Conservation (phyloP, 2,888 invertebrate genomes). For the Melipona bicolor region DNA sequence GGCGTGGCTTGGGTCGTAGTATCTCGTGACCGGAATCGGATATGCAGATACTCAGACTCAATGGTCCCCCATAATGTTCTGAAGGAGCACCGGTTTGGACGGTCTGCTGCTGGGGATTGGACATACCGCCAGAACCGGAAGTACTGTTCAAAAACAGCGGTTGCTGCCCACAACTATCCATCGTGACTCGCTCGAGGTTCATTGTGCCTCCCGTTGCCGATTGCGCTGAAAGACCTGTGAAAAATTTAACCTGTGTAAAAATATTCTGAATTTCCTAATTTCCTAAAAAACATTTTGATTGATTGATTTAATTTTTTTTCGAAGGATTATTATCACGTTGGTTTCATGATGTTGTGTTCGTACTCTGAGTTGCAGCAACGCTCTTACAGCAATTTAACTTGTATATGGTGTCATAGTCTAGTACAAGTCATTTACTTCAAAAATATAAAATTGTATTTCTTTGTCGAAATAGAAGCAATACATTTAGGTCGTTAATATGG, state of each 20-base stretch:
- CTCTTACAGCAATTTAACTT: not conserved
- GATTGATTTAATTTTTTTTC: not conserved
- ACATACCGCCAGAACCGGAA: slow-evolving; percentile 73
- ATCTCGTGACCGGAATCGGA: slow-evolving; percentile 93
- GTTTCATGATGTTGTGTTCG: not conserved
- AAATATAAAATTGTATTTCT: too few relatives aligned
- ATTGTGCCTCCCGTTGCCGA: slow-evolving; percentile 54
- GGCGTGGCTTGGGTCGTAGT: slow-evolving; percentile 93
- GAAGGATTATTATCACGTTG: not conserved
- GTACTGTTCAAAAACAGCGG: slow-evolving; percentile 74
- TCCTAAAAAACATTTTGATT: not conserved
- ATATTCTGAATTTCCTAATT: not conserved
- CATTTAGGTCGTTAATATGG: not conserved
- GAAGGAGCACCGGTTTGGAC: slow-evolving; percentile 72
- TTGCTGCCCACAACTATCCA: slow-evolving; percentile 77
- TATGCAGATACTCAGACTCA: slow-evolving; percentile 87
- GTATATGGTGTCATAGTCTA: too few relatives aligned
- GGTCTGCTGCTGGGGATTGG: slow-evolving; percentile 74
- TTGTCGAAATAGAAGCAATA: too few relatives aligned
- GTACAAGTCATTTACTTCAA: too few relatives aligned
- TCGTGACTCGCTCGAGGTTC: slow-evolving; percentile 72
- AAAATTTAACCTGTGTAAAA: slow-evolving; percentile 21
- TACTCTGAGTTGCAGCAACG: too few relatives aligned
- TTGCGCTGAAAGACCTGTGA: slow-evolving; percentile 56
- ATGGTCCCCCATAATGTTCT: slow-evolving; percentile 87